phyloP scores from a whole-genome alignment of 2,888 invertebrate species.

The Zygogramma bicolorata region DNA sequence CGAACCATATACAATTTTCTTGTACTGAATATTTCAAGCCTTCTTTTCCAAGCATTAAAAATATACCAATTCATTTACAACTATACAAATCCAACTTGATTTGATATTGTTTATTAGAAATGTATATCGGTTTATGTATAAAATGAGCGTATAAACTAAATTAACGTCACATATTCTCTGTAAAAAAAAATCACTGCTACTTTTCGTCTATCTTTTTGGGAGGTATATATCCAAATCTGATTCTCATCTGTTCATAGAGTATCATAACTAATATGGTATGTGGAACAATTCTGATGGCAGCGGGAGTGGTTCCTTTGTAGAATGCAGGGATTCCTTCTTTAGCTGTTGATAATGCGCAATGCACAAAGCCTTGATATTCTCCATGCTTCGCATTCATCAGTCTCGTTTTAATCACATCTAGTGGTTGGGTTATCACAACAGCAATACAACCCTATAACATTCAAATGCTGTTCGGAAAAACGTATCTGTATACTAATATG shows the following conservation, averaged over 20 bases:
- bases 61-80: no score
- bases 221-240: conserved; percentile 75
- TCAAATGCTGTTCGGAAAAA: conserved; percentile 65
- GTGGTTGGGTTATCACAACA: conserved; percentile 92
- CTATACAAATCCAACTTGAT: no score
- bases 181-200: background rate
- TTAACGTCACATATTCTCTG: background rate
- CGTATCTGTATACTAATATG: background rate
- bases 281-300: conserved; percentile 94
- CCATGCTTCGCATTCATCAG: conserved; percentile 97
- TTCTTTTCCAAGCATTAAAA: no score
- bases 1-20: no score
- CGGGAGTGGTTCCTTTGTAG: conserved; percentile 95
- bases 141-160: background rate
- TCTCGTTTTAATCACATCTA: conserved; percentile 97
- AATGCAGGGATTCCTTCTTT: conserved; percentile 91
- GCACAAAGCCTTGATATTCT: conserved; percentile 81
- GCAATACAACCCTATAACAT: conserved; percentile 82
- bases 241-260: conserved; percentile 92
- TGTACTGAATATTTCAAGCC: no score
- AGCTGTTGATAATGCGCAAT: conserved; percentile 83
- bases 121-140: background rate
- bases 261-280: conserved; percentile 96
- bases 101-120: no score
- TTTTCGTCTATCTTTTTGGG: background rate